These are phyloP conservation scores for Sphecodes monilicornis DNA, from an alignment of 2,888 invertebrate genomes.

Conservation along the genomic window DNA sequence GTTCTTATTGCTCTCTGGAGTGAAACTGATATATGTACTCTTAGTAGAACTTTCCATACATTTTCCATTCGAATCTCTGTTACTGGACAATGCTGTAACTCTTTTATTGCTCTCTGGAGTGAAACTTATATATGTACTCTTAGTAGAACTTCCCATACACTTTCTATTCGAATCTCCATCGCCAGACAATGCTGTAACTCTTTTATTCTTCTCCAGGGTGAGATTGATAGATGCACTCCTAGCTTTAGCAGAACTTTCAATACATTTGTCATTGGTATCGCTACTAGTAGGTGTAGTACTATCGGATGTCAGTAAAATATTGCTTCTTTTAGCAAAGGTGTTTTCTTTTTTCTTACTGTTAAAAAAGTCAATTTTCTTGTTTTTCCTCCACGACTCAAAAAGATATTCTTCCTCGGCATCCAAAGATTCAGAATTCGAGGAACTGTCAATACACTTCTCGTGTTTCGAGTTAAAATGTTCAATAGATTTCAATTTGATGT, in stretches of 20 bases:
- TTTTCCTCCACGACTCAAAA: conserved; percentile 9
- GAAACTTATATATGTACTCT: conserved; percentile 48
- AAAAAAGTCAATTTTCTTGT: conserved; percentile 11
- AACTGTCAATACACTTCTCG: conserved; percentile 53
- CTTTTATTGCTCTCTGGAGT: conserved; percentile 17
- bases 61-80: conserved; percentile 23
- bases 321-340: conserved; percentile 25
- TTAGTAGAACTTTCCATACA: conserved; percentile 38
- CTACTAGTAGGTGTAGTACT: conserved; percentile 61
- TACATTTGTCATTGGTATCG: not conserved
- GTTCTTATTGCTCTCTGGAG: not conserved
- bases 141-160: conserved; percentile 37
- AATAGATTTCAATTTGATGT: conserved; percentile 17
- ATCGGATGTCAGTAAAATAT: conserved; percentile 64
- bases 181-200: conserved; percentile 12
- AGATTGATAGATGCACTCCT: conserved; percentile 48
- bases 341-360: conserved; percentile 10
- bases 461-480: conserved; percentile 13
- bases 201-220: conserved; percentile 11
- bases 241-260: conserved; percentile 47
- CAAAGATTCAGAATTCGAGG: conserved; percentile 58
- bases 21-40: conserved; percentile 51
- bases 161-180: conserved; percentile 28
- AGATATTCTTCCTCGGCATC: conserved; percentile 21
- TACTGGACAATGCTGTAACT: conserved; percentile 19